These are phyloP conservation scores for Tinea pellionella DNA, from an alignment of 2,888 invertebrate species.

Conservation along the genomic window DNA sequence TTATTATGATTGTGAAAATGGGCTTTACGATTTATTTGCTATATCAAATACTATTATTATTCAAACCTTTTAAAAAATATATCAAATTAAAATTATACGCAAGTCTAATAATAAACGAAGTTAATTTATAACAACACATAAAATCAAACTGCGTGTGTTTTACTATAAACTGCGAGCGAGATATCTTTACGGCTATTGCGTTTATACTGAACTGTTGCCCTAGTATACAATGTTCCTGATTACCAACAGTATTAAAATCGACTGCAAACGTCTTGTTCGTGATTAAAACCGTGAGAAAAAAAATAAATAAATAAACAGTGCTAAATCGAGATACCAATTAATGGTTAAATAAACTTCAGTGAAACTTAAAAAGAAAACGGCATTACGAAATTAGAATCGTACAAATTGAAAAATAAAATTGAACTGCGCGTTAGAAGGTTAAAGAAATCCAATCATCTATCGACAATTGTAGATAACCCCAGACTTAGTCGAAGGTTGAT, in stretches of 20 bases:
- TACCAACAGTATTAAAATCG: neutral
- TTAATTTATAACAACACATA: neutral
- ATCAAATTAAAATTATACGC: too few relatives aligned
- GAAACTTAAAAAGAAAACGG: conserved; percentile 17
- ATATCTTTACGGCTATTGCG: conserved; percentile 35
- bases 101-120: neutral
- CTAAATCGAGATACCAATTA: conserved; percentile 23
- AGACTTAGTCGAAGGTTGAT: conserved; percentile 50
- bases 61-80: neutral
- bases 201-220: conserved; percentile 26
- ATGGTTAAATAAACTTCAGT: conserved; percentile 26
- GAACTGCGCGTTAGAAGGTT: conserved; percentile 35
- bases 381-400: conserved; percentile 36
- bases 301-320: neutral
- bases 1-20: conserved; percentile 70
- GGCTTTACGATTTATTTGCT: conserved; percentile 70
- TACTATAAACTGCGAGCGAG: conserved; percentile 21
- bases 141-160: conserved; percentile 17
- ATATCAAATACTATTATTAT: conserved; percentile 45
- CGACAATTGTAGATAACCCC: conserved; percentile 50
- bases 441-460: conserved; percentile 51
- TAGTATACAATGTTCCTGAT: conserved; percentile 17
- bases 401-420: conserved; percentile 41
- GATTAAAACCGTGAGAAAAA: neutral
- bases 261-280: neutral